Conservation (phyloP, 2,888 invertebrate genomes). For the Machimus rusticus region DNA sequence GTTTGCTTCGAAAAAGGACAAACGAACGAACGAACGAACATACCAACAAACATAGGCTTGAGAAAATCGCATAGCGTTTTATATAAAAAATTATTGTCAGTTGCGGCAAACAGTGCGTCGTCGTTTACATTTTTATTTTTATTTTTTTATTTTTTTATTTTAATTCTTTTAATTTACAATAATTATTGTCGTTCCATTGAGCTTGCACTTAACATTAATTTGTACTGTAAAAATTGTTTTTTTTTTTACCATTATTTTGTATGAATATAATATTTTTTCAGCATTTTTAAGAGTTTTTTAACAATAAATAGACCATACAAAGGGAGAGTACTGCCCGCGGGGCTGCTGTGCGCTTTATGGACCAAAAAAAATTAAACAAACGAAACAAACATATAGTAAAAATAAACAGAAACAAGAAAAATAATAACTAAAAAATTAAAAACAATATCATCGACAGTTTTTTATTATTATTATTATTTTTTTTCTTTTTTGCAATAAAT, state of each 20-base stretch:
- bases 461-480: neutral
- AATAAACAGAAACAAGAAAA: neutral
- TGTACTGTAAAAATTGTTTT: slow-evolving; percentile 41
- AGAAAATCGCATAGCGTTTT: neutral
- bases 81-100: slow-evolving; percentile 11
- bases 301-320: slow-evolving; percentile 15
- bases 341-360: neutral
- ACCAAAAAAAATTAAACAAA: slow-evolving; percentile 4
- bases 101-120: slow-evolving; percentile 37
- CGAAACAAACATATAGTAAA: slow-evolving; percentile 15
- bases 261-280: neutral
- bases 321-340: neutral
- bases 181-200: neutral
- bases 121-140: neutral
- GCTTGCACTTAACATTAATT: slow-evolving; percentile 40
- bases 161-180: neutral
- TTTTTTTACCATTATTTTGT: neutral
- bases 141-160: neutral
- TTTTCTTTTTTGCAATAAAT: slow-evolving; percentile 30
- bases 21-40: neutral
- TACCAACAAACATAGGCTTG: neutral
- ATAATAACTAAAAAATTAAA: neutral
- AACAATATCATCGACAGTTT: slow-evolving; percentile 27
- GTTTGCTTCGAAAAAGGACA: slow-evolving; percentile 12
- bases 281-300: neutral